phyloP scores from a whole-genome alignment of 2,888 invertebrate species.

The Platypus cylindrus region DNA sequence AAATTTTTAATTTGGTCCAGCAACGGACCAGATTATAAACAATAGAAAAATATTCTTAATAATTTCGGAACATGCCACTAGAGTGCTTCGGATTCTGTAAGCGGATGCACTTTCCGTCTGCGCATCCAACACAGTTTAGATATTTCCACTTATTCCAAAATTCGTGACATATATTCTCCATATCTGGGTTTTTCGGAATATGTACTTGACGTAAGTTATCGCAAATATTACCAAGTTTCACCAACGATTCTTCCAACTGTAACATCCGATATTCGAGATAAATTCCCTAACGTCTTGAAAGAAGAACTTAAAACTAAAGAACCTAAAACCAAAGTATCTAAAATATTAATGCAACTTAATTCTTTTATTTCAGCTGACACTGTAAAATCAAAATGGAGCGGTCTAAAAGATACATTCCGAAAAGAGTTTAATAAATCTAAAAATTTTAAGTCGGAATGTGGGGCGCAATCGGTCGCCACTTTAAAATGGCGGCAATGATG shows the following conservation, averaged over 20 bases:
- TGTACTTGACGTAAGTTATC: conserved; percentile 1
- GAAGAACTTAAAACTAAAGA: conserved; percentile 10
- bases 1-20: conserved; percentile 4
- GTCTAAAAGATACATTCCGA: conserved; percentile 8
- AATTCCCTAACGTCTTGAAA: conserved; percentile 9
- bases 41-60: conserved; percentile 4
- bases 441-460: conserved; percentile 8
- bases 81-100: conserved; percentile 1
- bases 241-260: conserved; percentile 5
- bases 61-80: conserved; percentile 3
- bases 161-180: not conserved
- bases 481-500: conserved; percentile 9
- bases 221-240: conserved; percentile 3
- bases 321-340: conserved; percentile 2
- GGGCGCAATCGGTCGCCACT: conserved; percentile 4
- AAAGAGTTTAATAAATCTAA: conserved; percentile 7
- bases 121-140: conserved; percentile 2
- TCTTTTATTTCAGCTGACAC: conserved; percentile 2
- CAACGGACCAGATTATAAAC: conserved; percentile 5
- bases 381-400: conserved; percentile 9
- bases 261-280: conserved; percentile 4
- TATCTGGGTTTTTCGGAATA: conserved; percentile 2
- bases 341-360: not conserved
- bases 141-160: conserved; percentile 5
- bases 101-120: not conserved